These are phyloP conservation scores for Arrhopalites spinosus DNA, from an alignment of 2,888 invertebrate species.

Conservation along the genomic window DNA sequence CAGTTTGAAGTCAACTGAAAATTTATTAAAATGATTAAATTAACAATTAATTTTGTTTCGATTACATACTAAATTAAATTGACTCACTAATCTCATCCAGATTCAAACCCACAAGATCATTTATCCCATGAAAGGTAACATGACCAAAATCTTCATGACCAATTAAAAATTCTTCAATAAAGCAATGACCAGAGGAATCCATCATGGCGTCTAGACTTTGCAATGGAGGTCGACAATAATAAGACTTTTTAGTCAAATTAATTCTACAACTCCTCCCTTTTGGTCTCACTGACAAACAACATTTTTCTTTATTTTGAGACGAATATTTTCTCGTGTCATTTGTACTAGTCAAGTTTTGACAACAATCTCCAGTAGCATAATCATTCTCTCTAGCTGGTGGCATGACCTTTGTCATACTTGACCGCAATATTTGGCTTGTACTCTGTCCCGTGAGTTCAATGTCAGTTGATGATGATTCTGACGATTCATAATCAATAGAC, in stretches of 20 bases:
- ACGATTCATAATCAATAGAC: background rate
- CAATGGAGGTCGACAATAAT: constrained; percentile 19
- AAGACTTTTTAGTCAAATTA: constrained; percentile 8
- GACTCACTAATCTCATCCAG: constrained; percentile 12
- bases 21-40: background rate
- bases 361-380: no score
- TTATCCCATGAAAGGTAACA: constrained; percentile 14
- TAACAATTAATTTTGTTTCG: background rate
- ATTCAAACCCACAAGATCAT: constrained; percentile 4
- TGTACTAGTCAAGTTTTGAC: no score
- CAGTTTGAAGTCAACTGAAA: constrained; percentile 19
- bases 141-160: constrained; percentile 25
- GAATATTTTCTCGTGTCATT: no score
- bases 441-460: background rate
- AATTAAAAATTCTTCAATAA: constrained; percentile 15
- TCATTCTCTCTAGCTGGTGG: no score
- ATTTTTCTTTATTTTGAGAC: no score
- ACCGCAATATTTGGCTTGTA: no score
- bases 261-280: background rate
- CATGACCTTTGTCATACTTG: no score
- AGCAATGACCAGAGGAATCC: background rate
- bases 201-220: background rate
- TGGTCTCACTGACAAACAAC: background rate
- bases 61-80: background rate
- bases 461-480: background rate